Evolutionary conservation across 1,140 invertebrate species (phyloP).

Genomic region (Cephus cinctus): DNA sequence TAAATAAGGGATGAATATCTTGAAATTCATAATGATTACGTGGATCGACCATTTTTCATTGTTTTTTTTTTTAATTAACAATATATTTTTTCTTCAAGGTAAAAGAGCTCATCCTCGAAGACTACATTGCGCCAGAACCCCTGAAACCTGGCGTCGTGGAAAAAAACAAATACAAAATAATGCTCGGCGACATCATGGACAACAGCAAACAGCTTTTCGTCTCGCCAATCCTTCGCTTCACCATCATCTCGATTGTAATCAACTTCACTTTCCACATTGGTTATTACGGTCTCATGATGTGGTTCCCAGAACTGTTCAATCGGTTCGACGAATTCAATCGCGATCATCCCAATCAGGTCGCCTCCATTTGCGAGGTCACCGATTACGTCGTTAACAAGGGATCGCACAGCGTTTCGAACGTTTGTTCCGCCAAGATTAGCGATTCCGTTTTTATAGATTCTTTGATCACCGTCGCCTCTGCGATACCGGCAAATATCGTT

Average conservation of each 20-base stretch:
- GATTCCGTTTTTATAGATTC: slow-evolving; percentile 81
- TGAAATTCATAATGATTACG: slow-evolving; percentile 12
- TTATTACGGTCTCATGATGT: slow-evolving; percentile 89
- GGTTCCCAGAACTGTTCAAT: slow-evolving; percentile 88
- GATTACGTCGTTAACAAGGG: slow-evolving; percentile 69
- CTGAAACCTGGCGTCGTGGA: slow-evolving; percentile 48
- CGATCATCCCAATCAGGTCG: slow-evolving; percentile 55
- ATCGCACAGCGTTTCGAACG: slow-evolving; percentile 59
- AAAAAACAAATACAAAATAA: slow-evolving; percentile 66
- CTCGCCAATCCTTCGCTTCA: slow-evolving; percentile 77
- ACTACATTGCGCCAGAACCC: slow-evolving; percentile 57
- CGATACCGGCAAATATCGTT: slow-evolving; percentile 80
- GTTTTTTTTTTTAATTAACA: slow-evolving; percentile 6
- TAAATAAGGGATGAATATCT: not conserved
- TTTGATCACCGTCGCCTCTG: slow-evolving; percentile 80
- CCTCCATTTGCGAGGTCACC: slow-evolving; percentile 76
- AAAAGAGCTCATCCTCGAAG: slow-evolving; percentile 72
- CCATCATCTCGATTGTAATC: slow-evolving; percentile 78
- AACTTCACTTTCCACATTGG: slow-evolving; percentile 88
- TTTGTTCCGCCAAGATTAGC: slow-evolving; percentile 70
- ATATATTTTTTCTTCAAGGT: slow-evolving; percentile 41
- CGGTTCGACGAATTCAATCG: slow-evolving; percentile 77
- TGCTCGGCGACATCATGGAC: slow-evolving; percentile 72
- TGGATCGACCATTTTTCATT: slow-evolving; percentile 6
- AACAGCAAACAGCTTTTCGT: slow-evolving; percentile 80